phyloP scores from a whole-genome alignment of 2,888 invertebrate genomes.

The Ichneumoninae sp. region DNA sequence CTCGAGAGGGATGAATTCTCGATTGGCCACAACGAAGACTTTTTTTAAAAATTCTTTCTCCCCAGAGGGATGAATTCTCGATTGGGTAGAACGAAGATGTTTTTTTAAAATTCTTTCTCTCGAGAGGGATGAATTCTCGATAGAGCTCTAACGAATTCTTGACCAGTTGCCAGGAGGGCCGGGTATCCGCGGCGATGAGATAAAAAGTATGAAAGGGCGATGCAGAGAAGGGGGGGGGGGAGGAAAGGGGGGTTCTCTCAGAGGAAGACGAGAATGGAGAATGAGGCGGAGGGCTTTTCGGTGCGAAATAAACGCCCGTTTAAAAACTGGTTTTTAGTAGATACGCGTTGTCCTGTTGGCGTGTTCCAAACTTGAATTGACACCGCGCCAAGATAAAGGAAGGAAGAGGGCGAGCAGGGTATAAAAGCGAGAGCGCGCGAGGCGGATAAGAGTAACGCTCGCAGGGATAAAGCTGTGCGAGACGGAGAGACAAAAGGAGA shows the following conservation, averaged over 20 bases:
- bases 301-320: slow-evolving; percentile 79
- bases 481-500: slow-evolving; percentile 53
- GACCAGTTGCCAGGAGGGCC: slow-evolving; percentile 33
- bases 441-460: slow-evolving; percentile 59
- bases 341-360: slow-evolving; percentile 82
- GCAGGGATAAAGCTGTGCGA: slow-evolving; percentile 56
- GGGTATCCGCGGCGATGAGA: slow-evolving; percentile 27
- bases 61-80: slow-evolving; percentile 24
- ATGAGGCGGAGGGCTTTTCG: slow-evolving; percentile 60
- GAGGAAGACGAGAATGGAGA: slow-evolving; percentile 43
- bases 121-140: slow-evolving; percentile 50
- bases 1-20: no score
- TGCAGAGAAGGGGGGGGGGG: not conserved
- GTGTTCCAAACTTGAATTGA: slow-evolving; percentile 84
- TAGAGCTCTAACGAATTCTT: slow-evolving; percentile 50
- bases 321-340: slow-evolving; percentile 83
- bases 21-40: no score
- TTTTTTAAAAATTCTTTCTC: not conserved
- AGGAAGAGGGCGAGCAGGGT: slow-evolving; percentile 64
- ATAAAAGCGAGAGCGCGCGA: slow-evolving; percentile 42
- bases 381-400: slow-evolving; percentile 81
- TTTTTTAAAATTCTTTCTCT: not conserved
- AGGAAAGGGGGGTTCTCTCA: not conserved
- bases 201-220: slow-evolving; percentile 21
- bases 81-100: no score